Evolutionary conservation across 2,113 vertebrate genomes (phyloP).

Genomic region (Entomyzon cyanotis): DNA sequence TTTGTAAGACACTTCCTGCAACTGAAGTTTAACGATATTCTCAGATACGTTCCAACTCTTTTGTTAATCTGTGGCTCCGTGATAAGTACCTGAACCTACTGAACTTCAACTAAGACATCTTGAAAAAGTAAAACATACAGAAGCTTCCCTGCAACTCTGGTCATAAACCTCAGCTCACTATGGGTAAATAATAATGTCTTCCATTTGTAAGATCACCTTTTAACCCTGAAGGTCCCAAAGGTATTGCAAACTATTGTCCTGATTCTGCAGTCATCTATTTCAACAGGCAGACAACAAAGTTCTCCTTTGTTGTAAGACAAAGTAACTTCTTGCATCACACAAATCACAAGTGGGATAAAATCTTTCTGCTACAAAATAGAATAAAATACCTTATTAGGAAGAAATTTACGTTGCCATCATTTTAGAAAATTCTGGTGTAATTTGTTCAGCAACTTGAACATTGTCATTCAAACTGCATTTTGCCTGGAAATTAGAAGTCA

Average conservation of each 20-base stretch:
- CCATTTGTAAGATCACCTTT: neutral
- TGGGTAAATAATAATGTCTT: constrained; percentile 6
- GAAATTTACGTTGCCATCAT: neutral
- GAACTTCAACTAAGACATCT: constrained; percentile 21
- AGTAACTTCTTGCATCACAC: neutral
- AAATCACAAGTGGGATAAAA: neutral
- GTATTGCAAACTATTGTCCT: neutral
- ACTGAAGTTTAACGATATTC: constrained; percentile 43
- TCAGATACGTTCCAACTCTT: neutral
- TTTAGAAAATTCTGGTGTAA: neutral
- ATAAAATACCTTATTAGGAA: neutral
- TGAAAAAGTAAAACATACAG: neutral
- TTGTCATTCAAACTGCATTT: neutral
- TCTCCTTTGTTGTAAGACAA: neutral
- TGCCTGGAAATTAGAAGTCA: neutral
- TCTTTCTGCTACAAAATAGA: neutral
- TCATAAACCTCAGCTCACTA: neutral
- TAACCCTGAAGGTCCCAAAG: neutral
- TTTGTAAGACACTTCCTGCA: constrained; percentile 36
- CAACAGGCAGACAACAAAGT: neutral
- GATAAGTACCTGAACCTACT: constrained; percentile 5
- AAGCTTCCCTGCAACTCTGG: neutral
- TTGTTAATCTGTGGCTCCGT: neutral
- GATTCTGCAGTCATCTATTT: neutral
- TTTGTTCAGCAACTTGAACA: neutral